Percentiles rank a stretch among this genome's conserved stretches.
Evolutionary conservation across 2,113 vertebrate species (phyloP).

Genomic region (Trinectes maculatus): DNA sequence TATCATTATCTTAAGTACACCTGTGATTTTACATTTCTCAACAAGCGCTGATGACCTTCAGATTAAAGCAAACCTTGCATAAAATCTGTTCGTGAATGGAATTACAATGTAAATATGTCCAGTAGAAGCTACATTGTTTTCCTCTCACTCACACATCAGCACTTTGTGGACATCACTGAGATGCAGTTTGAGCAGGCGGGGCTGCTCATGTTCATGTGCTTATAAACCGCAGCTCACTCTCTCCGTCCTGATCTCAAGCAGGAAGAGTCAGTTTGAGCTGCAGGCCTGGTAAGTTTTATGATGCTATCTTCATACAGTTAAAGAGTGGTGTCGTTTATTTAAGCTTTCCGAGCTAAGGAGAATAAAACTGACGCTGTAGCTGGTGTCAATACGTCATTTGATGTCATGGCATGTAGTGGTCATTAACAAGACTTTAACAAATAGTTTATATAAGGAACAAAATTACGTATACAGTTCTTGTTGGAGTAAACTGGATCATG

Average conservation of each 20-base stretch:
- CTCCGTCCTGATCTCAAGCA: conserved; percentile 46
- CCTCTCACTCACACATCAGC: not conserved
- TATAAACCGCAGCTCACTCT: conserved; percentile 58
- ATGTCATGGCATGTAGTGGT: not conserved
- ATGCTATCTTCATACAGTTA: not conserved
- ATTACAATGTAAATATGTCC: not conserved
- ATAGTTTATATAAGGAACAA: not conserved
- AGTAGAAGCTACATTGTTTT: not conserved
- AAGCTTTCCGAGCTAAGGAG: not conserved
- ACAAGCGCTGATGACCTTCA: no score
- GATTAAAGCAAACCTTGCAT: no score
- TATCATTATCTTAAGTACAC: not conserved
- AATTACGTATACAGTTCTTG: not conserved
- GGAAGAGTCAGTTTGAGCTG: conserved; percentile 36
- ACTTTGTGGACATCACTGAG: conserved; percentile 12
- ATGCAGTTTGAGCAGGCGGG: conserved; percentile 63
- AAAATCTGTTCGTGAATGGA: no score
- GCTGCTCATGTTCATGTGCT: conserved; percentile 43
- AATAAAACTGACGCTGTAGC: not conserved
- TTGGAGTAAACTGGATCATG: not conserved
- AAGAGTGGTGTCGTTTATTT: not conserved
- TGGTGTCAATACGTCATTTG: not conserved
- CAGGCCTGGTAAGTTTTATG: conserved; percentile 66
- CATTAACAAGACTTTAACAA: not conserved
- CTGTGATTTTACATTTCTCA: not conserved